A percentile compares a stretch with the other conserved stretches of the same genome.
Evolutionary conservation across 2,797 vertebrate genomes (phyloP).

Genomic region (Myripristis murdjan): DNA sequence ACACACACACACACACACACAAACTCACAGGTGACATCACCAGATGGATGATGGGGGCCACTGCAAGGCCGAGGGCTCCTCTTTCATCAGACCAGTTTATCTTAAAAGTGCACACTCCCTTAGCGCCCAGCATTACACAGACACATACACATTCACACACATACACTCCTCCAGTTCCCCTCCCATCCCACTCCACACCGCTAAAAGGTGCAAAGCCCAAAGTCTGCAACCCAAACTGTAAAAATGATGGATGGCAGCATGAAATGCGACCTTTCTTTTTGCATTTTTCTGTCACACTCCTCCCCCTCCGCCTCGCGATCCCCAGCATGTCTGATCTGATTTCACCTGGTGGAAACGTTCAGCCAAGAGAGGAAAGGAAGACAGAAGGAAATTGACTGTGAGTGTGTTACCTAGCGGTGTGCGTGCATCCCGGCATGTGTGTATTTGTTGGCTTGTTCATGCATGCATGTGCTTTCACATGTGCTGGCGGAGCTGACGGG

Average conservation of each 20-base stretch:
- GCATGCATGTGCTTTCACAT: background rate
- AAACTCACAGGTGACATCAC: constrained; percentile 66
- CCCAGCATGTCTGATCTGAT: constrained; percentile 45
- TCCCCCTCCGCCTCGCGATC: constrained; percentile 18
- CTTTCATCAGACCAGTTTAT: constrained; percentile 73
- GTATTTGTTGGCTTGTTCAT: background rate
- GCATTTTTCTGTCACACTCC: constrained; percentile 60
- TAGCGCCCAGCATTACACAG: constrained; percentile 22
- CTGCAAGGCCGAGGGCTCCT: constrained; percentile 67
- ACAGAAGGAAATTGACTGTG: constrained; percentile 2
- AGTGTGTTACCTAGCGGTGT: too few species aligned
- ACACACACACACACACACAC: constrained; percentile 31
- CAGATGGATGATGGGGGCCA: constrained; percentile 77
- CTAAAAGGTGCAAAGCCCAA: constrained; percentile 44
- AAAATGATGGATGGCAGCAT: constrained; percentile 77
- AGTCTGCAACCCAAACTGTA: constrained; percentile 61
- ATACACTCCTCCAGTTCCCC: constrained; percentile 33
- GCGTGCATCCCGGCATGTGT: too few species aligned
- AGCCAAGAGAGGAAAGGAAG: constrained; percentile 3
- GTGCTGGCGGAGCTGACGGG: background rate
- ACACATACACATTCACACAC: background rate
- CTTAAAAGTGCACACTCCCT: constrained; percentile 62
- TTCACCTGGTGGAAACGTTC: constrained; percentile 47
- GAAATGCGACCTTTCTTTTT: constrained; percentile 76
- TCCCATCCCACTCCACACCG: constrained; percentile 36